phyloP scores from a whole-genome alignment of 2,113 vertebrate genomes.

The Trematocara variabile region DNA sequence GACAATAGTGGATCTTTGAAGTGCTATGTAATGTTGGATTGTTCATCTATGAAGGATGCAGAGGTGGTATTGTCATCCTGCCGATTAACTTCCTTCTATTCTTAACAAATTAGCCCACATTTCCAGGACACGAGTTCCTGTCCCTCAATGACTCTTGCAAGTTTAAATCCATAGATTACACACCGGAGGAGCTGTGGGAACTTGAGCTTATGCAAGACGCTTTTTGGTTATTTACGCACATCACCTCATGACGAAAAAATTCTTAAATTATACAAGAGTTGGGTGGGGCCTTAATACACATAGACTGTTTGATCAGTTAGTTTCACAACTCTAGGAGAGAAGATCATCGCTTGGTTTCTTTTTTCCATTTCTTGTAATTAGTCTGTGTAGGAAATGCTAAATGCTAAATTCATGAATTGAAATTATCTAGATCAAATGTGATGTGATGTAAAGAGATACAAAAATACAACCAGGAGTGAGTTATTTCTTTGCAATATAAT shows the following conservation, averaged over 20 bases:
- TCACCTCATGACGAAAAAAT: background rate
- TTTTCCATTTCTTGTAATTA: background rate
- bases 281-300: background rate
- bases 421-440: background rate
- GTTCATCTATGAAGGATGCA: conserved; percentile 54
- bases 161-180: conserved; percentile 56
- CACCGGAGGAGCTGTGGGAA: conserved; percentile 23
- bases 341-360: accelerated
- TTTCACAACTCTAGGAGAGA: background rate
- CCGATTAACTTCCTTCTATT: conserved; percentile 67
- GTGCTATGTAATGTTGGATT: conserved; percentile 31
- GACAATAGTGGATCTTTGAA: conserved; percentile 45
- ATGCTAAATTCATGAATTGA: background rate
- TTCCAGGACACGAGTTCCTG: conserved; percentile 54
- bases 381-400: background rate
- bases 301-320: background rate
- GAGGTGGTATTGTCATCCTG: conserved; percentile 54
- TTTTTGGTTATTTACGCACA: background rate
- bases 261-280: background rate
- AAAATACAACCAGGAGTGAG: background rate
- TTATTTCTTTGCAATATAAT: background rate
- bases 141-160: conserved; percentile 32
- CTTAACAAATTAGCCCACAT: conserved; percentile 60
- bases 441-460: background rate
- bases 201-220: background rate